These are phyloP conservation scores for Drosophila kepulauana DNA, from an alignment of 1,140 invertebrate genomes.

Conservation along the genomic window DNA sequence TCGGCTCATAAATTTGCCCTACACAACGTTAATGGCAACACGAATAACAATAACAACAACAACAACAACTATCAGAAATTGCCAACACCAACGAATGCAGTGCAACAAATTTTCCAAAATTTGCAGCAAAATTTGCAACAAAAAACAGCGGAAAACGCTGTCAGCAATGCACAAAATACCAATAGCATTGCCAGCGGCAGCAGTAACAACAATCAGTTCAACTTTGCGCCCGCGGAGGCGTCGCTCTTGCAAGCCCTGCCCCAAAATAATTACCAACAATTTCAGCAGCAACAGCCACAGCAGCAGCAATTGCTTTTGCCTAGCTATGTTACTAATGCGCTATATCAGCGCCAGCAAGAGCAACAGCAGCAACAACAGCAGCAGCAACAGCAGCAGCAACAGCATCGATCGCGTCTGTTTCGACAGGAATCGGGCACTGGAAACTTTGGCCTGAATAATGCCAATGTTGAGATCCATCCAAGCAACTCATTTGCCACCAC, in stretches of 20 bases:
- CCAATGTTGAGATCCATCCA: conserved; percentile 69
- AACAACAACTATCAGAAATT: conserved; percentile 71
- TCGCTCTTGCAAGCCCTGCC: conserved; percentile 70
- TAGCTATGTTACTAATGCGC: conserved; percentile 71
- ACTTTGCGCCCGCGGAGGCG: conserved; percentile 74
- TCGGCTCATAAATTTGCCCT: conserved; percentile 77
- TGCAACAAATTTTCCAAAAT: conserved; percentile 83
- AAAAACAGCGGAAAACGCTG: conserved; percentile 65
- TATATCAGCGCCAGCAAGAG: conserved; percentile 55
- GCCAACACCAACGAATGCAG: conserved; percentile 64
- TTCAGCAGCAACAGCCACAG: conserved; percentile 67
- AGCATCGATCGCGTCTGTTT: conserved; percentile 83
- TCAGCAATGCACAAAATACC: conserved; percentile 35
- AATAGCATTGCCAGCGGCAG: conserved; percentile 41
- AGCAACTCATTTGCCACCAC: conserved; percentile 71
- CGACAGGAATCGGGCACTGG: conserved; percentile 85
- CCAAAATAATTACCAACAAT: conserved; percentile 78
- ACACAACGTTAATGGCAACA: conserved; percentile 48
- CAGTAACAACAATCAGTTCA: conserved; percentile 68
- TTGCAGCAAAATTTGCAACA: conserved; percentile 75
- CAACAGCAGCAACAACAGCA: conserved; percentile 52
- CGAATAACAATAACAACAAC: conserved; percentile 31
- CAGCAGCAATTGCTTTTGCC: conserved; percentile 65
- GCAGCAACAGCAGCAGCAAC: conserved; percentile 63
- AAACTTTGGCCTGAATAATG: conserved; percentile 83